A percentile compares a stretch with the other conserved stretches of the same genome.
Evolutionary conservation across 30 jellyfish, hydroid and myxozoan species (phyloP).

Genomic region (Hydractinia echinata): DNA sequence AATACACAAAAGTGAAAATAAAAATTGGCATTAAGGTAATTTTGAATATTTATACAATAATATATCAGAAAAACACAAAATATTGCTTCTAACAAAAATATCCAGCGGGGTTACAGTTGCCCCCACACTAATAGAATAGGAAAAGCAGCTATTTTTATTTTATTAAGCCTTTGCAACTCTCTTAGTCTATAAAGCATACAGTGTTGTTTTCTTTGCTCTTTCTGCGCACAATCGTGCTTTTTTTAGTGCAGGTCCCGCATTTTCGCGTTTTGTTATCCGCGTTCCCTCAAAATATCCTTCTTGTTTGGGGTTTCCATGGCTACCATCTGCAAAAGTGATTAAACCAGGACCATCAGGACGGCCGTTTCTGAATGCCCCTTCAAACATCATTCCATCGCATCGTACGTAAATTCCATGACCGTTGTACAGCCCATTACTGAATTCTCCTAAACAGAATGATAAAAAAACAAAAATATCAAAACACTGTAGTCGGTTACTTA

Average conservation of each 20-base stretch:
- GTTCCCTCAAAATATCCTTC: conserved; percentile 96
- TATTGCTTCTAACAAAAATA: too few relatives aligned
- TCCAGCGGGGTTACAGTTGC: too few relatives aligned
- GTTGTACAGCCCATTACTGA: conserved; percentile 68
- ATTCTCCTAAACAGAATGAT: conserved; percentile 46
- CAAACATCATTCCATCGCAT: conserved; percentile 81
- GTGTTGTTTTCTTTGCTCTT: conserved; percentile 62
- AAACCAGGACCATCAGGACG: conserved; percentile 91
- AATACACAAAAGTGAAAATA: too few relatives aligned
- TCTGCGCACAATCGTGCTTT: conserved; percentile 86
- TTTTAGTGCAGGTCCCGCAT: conserved; percentile 61
- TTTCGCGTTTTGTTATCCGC: conserved; percentile 32
- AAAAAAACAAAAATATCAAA: not conserved
- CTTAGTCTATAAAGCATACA: not conserved
- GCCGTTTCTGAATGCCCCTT: conserved; percentile 84
- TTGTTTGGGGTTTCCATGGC: conserved; percentile 78
- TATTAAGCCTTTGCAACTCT: not conserved
- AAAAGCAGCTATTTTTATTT: too few relatives aligned
- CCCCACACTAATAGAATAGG: too few relatives aligned
- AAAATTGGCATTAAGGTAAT: too few relatives aligned
- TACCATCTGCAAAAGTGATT: conserved; percentile 83
- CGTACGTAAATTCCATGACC: conserved; percentile 89
- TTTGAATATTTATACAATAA: too few relatives aligned
- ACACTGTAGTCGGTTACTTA: not conserved
- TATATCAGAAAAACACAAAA: too few relatives aligned